phyloP scores from a whole-genome alignment of 1,140 invertebrate species.

The Oreohelix idahoensis region DNA sequence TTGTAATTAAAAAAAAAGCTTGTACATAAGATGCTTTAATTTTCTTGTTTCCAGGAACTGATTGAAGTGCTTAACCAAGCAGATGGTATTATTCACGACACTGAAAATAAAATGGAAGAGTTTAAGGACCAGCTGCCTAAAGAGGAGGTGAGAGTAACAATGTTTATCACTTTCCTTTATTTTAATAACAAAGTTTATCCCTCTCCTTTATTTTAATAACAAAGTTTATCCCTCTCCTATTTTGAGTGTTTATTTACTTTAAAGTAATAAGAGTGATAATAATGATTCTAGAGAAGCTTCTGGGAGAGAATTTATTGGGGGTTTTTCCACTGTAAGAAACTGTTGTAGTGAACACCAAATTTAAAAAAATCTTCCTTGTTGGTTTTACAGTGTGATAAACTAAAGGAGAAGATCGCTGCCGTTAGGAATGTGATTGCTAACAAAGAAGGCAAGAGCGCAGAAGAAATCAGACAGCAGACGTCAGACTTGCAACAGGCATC shows the following conservation, averaged over 20 bases:
- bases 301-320: too few relatives aligned
- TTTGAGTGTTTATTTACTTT: too few relatives aligned
- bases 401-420: conserved; percentile 87
- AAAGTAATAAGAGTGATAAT: too few relatives aligned
- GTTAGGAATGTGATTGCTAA: conserved; percentile 88
- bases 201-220: too few relatives aligned
- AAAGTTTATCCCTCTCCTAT: too few relatives aligned
- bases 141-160: conserved; percentile 85
- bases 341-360: too few relatives aligned
- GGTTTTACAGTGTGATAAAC: conserved; percentile 83
- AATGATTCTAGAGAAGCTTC: too few relatives aligned
- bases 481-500: conserved; percentile 94
- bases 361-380: background rate
- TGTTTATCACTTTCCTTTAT: too few relatives aligned
- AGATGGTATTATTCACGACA: conserved; percentile 97
- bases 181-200: too few relatives aligned
- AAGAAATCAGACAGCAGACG: conserved; percentile 90
- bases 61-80: conserved; percentile 98
- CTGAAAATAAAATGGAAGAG: conserved; percentile 98
- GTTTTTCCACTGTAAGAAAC: too few relatives aligned
- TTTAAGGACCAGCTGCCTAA: conserved; percentile 95
- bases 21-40: too few relatives aligned
- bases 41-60: conserved; percentile 78
- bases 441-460: conserved; percentile 88
- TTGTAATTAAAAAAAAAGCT: too few relatives aligned